phyloP scores from a whole-genome alignment of 1,140 invertebrate genomes.

The Octopus sinensis region DNA sequence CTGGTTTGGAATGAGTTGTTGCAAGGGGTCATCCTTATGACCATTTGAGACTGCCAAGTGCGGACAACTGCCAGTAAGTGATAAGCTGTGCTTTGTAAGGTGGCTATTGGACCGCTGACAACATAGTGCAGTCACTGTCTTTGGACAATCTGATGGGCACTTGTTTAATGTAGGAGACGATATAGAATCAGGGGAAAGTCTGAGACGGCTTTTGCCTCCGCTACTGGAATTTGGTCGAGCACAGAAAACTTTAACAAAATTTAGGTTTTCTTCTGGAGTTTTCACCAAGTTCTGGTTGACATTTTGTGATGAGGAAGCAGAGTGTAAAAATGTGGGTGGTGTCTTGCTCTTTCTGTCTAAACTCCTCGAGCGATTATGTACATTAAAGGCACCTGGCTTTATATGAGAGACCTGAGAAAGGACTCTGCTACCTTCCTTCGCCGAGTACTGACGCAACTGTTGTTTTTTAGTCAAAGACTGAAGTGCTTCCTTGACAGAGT shows the following conservation, averaged over 20 bases:
- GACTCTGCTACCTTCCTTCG: constrained; percentile 41
- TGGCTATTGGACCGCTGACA: constrained; percentile 12
- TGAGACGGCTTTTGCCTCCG: too few species aligned
- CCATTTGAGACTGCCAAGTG: constrained; percentile 11
- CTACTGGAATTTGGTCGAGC: too few species aligned
- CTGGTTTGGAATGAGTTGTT: too few species aligned
- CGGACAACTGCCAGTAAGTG: neutral
- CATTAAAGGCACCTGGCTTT: constrained; percentile 12
- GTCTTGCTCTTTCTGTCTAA: constrained; percentile 4
- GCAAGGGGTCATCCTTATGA: neutral
- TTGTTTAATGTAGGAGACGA: too few species aligned
- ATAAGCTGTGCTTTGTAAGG: constrained; percentile 12
- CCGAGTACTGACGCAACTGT: constrained; percentile 52
- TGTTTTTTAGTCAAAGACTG: constrained; percentile 47
- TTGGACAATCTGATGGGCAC: neutral
- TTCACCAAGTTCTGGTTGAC: too few species aligned
- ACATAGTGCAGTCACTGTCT: constrained; percentile 21
- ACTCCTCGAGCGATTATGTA: constrained; percentile 19
- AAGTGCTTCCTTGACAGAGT: constrained; percentile 50
- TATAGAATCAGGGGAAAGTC: too few species aligned
- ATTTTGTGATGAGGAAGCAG: too few species aligned
- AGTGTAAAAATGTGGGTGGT: too few species aligned
- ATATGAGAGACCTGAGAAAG: constrained; percentile 26
- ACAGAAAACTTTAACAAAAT: too few species aligned
- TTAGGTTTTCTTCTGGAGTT: too few species aligned